Base-by-base conservation (phyloP, 2,113 vertebrate genomes). In the Clarias gariepinus region DNA sequence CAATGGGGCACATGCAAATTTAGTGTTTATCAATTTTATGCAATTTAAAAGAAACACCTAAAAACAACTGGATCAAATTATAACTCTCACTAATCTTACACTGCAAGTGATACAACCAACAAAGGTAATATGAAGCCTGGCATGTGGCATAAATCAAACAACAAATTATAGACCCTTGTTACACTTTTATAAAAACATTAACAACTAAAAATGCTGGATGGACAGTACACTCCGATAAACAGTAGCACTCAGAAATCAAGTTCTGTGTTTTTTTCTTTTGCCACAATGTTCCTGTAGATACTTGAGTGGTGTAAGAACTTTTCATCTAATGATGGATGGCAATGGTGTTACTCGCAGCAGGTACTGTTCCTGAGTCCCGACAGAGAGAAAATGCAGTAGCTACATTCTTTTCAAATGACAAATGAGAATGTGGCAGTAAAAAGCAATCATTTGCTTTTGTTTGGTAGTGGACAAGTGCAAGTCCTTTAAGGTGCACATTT, bases 321-420 rank as follows among this genome's bases (percentile, higher is more conserved):
- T 21, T 58, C 2, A 77, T 80, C n/a, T 60, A 53, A 55, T 57
- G 74, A 58, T 77, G 53, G 66, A 66, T 71, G 19, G 10, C 41
- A 25, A 30, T 13, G 57, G 23, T 73, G 74, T 73, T 74, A 60
- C 36, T 82, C 53, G 60, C 58, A 84, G 68, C 61, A 28, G n/a
- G 19, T 76, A 66, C 4, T 25, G 66, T 80, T 83, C 63, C 6
- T 52, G 57, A 60, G 73, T 86, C 58, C 25, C 12, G 66, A 30
- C 57, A 4, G 18, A 64, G 47, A 78, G 36, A 68, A 85, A 55
- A 11, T 21, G n/a, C 7, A 19, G 16, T 18, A 21, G 57, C 33
- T 61, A 77, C 85, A 71, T 82, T 53, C 79, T 85, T 85, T 83
- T 82, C 79, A 63, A 28, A 81, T 83, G 85, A 89, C 76, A 74